Conservation (phyloP, 1,140 invertebrate species). For the Caerostris darwini region DNA sequence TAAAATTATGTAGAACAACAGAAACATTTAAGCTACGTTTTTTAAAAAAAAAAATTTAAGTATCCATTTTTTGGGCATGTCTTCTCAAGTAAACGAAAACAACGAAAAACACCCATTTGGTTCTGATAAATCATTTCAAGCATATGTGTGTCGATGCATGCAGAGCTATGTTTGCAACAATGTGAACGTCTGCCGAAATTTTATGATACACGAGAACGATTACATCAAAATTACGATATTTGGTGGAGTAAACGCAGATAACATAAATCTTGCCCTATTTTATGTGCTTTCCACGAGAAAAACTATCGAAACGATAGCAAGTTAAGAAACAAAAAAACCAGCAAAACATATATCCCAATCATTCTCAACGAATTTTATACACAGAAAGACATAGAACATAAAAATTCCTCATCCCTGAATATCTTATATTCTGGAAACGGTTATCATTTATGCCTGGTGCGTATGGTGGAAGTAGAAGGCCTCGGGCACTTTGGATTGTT, state of each 20-base stretch:
- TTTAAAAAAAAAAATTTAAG: background rate
- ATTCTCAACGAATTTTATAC: constrained; percentile 19
- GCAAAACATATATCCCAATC: constrained; percentile 1
- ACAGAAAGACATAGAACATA: constrained; percentile 28
- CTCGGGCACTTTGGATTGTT: constrained; percentile 24
- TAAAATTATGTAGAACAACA: background rate
- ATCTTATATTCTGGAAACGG: background rate
- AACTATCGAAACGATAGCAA: background rate
- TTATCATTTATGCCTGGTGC: constrained; percentile 46
- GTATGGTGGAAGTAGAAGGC: background rate
- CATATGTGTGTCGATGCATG: background rate
- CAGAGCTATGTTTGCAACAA: background rate
- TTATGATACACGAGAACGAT: constrained; percentile 9
- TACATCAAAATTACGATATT: constrained; percentile 36
- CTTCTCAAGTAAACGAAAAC: background rate
- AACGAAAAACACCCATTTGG: background rate
- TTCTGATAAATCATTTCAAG: background rate
- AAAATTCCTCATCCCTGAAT: constrained; percentile 17
- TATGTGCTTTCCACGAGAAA: constrained; percentile 27
- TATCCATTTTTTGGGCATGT: background rate
- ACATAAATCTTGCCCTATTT: constrained; percentile 5
- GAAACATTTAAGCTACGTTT: background rate
- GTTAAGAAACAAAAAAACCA: background rate
- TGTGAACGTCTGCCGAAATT: background rate
- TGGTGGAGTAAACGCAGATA: constrained; percentile 13